phyloP scores from a whole-genome alignment of 2,797 vertebrate species.

The Mormyrops boulengeri region DNA sequence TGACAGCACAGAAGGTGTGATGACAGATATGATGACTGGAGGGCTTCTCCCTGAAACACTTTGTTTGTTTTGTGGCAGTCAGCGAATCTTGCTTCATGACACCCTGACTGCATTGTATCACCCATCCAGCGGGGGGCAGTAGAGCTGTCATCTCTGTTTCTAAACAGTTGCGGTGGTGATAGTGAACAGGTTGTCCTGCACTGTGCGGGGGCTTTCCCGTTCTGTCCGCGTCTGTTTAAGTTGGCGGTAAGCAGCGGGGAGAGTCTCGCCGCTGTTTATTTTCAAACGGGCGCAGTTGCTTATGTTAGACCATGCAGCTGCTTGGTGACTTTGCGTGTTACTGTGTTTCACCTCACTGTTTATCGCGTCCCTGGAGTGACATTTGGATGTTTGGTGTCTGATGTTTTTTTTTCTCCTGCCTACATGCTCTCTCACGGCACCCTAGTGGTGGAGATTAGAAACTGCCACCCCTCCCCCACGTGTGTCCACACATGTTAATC shows the following conservation, averaged over 20 bases:
- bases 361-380: not conserved
- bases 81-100: not conserved
- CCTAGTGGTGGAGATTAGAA: not conserved
- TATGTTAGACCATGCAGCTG: constrained; percentile 26
- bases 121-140: not conserved
- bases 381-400: not conserved
- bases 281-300: constrained; percentile 32
- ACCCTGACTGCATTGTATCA: not conserved
- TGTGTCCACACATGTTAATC: not conserved
- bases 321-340: constrained; percentile 15
- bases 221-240: constrained; percentile 37
- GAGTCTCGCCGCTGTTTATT: constrained; percentile 29
- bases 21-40: not conserved
- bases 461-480: not conserved
- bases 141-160: not conserved
- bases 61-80: not conserved
- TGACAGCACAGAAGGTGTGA: not conserved
- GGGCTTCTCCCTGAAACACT: not conserved
- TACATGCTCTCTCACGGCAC: not conserved
- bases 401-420: not conserved
- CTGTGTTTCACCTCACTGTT: not conserved
- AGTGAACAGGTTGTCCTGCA: not conserved
- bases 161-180: not conserved
- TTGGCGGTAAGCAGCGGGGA: constrained; percentile 34
- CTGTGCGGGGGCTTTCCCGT: not conserved